A percentile compares a stretch with the other conserved stretches of the same genome.
Conservation (phyloP, 2,113 vertebrate species). For the Noturus placidus region DNA sequence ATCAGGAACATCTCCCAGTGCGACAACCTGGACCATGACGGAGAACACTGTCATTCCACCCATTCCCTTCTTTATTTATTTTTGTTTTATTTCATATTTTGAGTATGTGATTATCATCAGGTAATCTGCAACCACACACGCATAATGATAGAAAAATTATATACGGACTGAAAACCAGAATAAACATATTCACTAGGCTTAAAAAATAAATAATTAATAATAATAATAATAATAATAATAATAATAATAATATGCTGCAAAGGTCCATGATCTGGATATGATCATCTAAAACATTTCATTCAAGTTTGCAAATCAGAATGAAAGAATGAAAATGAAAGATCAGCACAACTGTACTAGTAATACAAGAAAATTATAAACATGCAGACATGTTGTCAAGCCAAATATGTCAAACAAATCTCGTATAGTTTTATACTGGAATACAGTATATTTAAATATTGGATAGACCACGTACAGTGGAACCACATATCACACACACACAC, state of each 20-base stretch:
- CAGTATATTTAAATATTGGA: background rate
- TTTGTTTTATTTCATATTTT: background rate
- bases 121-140: background rate
- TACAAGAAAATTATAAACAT: background rate
- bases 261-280: background rate
- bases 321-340: background rate
- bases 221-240: background rate
- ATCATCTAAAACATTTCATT: background rate
- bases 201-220: background rate
- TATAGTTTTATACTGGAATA: background rate
- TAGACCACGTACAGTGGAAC: background rate
- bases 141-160: background rate
- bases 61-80: background rate
- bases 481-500: background rate
- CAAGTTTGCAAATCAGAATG: background rate
- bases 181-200: background rate
- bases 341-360: background rate
- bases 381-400: background rate
- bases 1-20: constrained; percentile 89
- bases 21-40: constrained; percentile 81
- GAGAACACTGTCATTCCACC: background rate
- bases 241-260: background rate
- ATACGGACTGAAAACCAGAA: background rate
- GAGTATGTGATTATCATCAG: background rate
- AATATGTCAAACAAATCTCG: background rate